phyloP scores from a whole-genome alignment of 1,140 invertebrate genomes.

The Zaprionus gabonicus region DNA sequence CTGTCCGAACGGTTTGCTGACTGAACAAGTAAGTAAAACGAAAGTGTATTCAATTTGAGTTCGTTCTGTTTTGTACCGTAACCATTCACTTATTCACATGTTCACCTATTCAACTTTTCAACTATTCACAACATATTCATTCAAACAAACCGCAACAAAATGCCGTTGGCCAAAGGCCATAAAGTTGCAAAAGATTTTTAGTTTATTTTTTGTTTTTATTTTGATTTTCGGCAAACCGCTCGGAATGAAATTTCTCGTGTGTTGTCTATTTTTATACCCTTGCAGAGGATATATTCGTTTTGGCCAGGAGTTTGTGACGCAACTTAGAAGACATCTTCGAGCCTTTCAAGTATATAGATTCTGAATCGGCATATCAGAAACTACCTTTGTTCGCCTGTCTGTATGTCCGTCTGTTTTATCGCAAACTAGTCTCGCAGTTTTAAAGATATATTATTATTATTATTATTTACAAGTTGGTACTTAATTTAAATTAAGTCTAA shows the following conservation, averaged over 20 bases:
- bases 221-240: constrained; percentile 1
- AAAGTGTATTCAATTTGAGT: constrained; percentile 8
- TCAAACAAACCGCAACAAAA: constrained; percentile 31
- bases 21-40: constrained; percentile 91
- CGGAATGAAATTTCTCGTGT: background rate
- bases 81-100: constrained; percentile 2
- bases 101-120: background rate
- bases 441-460: too few species aligned
- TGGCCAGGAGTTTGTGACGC: too few species aligned
- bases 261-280: background rate
- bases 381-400: too few species aligned
- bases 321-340: too few species aligned
- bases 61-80: background rate
- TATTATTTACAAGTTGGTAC: too few species aligned
- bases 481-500: too few species aligned
- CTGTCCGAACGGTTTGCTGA: constrained; percentile 95
- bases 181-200: constrained; percentile 4
- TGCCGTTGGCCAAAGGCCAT: constrained; percentile 21
- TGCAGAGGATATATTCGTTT: too few species aligned
- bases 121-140: constrained; percentile 4
- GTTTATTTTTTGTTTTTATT: background rate
- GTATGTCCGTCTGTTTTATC: too few species aligned
- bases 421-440: too few species aligned
- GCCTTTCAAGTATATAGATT: too few species aligned
- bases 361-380: too few species aligned